Evolutionary conservation across 92 coral and sea anemone species (phyloP).

Genomic region (Porites evermanni): DNA sequence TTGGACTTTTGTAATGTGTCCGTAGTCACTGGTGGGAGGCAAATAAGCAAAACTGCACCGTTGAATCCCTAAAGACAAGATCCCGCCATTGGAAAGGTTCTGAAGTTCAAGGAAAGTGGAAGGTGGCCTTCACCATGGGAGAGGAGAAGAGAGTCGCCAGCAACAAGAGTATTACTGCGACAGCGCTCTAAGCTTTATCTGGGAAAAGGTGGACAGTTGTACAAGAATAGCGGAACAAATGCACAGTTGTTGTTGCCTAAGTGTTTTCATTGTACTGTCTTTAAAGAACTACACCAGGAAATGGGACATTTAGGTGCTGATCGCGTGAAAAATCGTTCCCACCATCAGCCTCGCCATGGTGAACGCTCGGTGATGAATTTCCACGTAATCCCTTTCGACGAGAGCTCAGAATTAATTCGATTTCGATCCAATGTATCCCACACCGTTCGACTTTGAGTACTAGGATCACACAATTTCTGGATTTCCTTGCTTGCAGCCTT

Average conservation of each 20-base stretch:
- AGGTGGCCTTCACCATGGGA: no score
- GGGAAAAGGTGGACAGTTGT: background rate
- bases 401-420: slow-evolving; percentile 24
- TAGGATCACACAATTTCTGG: no score
- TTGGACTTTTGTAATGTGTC: background rate
- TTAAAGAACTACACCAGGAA: slow-evolving; percentile 48
- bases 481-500: no score
- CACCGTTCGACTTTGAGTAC: no score
- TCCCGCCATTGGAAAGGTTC: slow-evolving; percentile 21
- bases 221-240: slow-evolving; percentile 21
- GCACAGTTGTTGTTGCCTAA: slow-evolving; percentile 16
- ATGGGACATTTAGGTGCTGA: slow-evolving; percentile 64
- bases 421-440: slow-evolving; percentile 40
- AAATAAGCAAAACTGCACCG: slow-evolving; percentile 8
- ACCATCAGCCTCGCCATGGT: slow-evolving; percentile 49
- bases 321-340: slow-evolving; percentile 40
- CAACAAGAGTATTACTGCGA: no score
- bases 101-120: slow-evolving; percentile 12
- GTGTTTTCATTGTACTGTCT: slow-evolving; percentile 20
- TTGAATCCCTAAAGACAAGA: slow-evolving; percentile 29
- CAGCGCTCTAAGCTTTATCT: no score
- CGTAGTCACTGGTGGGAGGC: background rate
- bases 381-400: slow-evolving; percentile 36
- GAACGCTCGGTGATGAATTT: slow-evolving; percentile 46
- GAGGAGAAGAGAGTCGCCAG: no score